A percentile compares a stretch with the other conserved stretches of the same genome.
Evolutionary conservation across 2,888 invertebrate species (phyloP).

Genomic region (Thecocarcelia acutangulata): DNA sequence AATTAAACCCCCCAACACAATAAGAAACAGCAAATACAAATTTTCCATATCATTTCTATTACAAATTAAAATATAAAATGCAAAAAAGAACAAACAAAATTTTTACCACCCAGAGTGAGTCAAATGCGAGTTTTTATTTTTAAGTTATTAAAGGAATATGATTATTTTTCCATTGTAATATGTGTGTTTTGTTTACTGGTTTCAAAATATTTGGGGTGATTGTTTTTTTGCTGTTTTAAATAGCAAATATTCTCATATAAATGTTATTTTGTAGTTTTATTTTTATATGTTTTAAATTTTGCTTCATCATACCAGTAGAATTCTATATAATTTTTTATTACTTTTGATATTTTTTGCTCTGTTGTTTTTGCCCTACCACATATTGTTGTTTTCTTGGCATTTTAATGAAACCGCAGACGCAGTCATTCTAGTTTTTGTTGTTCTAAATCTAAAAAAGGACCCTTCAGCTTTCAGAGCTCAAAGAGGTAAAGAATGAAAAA

Average conservation of each 20-base stretch:
- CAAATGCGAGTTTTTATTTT: conserved; percentile 1
- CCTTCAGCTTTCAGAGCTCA: background rate
- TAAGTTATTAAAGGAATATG: conserved; percentile 34
- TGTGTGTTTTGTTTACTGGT: conserved; percentile 20
- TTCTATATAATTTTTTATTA: conserved; percentile 45
- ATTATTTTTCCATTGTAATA: conserved; percentile 43
- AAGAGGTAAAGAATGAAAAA: background rate
- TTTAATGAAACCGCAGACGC: conserved; percentile 71
- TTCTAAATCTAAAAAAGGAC: conserved; percentile 32
- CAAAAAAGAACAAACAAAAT: background rate
- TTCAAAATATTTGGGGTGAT: conserved; percentile 38
- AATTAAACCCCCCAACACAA: conserved; percentile 39
- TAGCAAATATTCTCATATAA: background rate
- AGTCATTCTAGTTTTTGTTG: conserved; percentile 49
- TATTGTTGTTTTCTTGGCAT: conserved; percentile 68
- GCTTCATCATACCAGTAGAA: conserved; percentile 41
- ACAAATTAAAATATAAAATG: background rate
- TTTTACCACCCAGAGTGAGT: background rate
- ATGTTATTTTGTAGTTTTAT: conserved; percentile 11
- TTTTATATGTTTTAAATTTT: conserved; percentile 18
- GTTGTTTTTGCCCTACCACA: conserved; percentile 55
- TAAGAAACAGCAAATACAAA: background rate
- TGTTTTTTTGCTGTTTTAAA: conserved; percentile 42
- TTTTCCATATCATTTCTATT: conserved; percentile 7
- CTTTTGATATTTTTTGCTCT: conserved; percentile 3